phyloP scores from a whole-genome alignment of 2,113 vertebrate species.

The Picathartes gymnocephalus region DNA sequence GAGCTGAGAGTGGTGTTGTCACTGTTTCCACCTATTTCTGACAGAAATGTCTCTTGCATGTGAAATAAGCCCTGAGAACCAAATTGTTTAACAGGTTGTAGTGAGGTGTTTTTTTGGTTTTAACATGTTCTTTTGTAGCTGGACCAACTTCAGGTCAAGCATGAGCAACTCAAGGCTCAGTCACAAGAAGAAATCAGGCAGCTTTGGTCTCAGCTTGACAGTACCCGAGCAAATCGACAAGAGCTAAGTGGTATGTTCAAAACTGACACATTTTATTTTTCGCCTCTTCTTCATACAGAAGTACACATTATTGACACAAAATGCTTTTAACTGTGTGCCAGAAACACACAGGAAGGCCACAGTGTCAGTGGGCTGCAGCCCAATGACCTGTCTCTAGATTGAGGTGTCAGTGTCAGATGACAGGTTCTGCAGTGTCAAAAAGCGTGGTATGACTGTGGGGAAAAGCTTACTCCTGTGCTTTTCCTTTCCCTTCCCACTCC shows the following conservation, averaged over 20 bases:
- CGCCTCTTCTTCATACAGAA: not conserved
- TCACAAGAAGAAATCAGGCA: conserved; percentile 80
- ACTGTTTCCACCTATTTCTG: not conserved
- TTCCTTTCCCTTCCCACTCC: not conserved
- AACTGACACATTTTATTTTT: not conserved
- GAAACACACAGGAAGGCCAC: not conserved
- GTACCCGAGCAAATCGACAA: conserved; percentile 73
- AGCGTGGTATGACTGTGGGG: not conserved
- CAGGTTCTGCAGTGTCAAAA: not conserved
- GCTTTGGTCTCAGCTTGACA: conserved; percentile 84
- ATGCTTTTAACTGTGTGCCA: not conserved
- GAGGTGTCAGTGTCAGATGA: not conserved
- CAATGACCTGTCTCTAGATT: not conserved
- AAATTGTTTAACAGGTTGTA: not conserved
- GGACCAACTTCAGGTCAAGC: conserved; percentile 66
- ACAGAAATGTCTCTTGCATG: not conserved
- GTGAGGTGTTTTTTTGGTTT: not conserved
- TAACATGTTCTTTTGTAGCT: conserved; percentile 62
- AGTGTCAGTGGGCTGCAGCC: not conserved
- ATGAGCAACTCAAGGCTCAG: conserved; percentile 69
- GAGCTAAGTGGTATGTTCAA: conserved; percentile 79
- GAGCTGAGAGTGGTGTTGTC: not conserved
- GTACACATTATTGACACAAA: rapidly evolving
- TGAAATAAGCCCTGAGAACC: not conserved
- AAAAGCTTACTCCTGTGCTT: not conserved